Evolutionary conservation across 2,797 vertebrate species (phyloP), one percentile per base, ranked within the genome.

Genomic region (Petrocephalus schoutedeni): DNA sequence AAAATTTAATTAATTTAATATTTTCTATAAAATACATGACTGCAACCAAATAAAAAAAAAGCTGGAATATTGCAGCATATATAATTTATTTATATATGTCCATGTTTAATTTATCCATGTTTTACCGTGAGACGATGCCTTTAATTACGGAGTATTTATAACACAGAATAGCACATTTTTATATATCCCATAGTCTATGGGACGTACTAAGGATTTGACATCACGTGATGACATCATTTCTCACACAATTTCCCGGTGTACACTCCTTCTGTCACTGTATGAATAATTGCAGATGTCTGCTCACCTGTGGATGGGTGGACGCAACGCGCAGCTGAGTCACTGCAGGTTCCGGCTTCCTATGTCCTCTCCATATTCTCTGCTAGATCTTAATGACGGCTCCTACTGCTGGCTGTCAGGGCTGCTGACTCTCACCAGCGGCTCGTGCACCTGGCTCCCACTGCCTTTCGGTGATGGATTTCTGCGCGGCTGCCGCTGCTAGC

Each of bases 301-400:
- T 95, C 91, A 95, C 95, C 95, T 94, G 92, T 91, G 56, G 87
- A 80, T 21, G 12, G n/a, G 28, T 0, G 64, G 54, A 87, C n/a
- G 59, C 8, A 14, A 19, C 90, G 86, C 87, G n/a, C 91, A 64
- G 57, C 21, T 16, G 45, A 23, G 8, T 53, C 74, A 23, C 8
- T 19, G 41, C 32, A 49, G 23, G 3, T 9, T 85, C 54, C 53
- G 14, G 84, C 32, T 57, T 59, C 9, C 21, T 84, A 85, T 41
- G 14, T 85, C 54, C 84, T 36, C 23, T 32, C 84, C 84, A 85
- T 85, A 5, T 28, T 41, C 49, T 56, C 19, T 9, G 54, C 16
- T 4, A 41, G 14, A 4, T 57, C 19, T 16, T 89, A 91, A 90
- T 5, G 14, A 57, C 54, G 32, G 49, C 88, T 23, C 91, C 82